Evolutionary conservation across 2,888 invertebrate species (phyloP).

Genomic region (Leptothorax acervorum): DNA sequence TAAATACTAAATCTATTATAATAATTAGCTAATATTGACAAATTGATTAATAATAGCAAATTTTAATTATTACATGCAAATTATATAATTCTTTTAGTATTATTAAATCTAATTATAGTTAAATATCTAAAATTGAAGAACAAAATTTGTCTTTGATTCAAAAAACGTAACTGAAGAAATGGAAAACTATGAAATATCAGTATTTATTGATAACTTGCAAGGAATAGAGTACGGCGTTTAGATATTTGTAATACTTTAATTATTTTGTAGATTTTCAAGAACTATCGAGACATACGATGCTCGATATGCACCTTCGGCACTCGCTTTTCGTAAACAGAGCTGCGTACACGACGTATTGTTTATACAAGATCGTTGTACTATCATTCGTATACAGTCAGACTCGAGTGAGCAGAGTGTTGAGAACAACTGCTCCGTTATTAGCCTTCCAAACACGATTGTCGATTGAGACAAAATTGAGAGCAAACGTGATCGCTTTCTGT

Average conservation of each 20-base stretch:
- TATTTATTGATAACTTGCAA: background rate
- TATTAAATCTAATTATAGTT: background rate
- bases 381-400: background rate
- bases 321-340: background rate
- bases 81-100: background rate
- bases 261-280: background rate
- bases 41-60: background rate
- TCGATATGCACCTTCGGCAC: background rate
- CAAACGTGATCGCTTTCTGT: background rate
- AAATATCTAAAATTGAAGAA: background rate
- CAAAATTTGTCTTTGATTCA: background rate
- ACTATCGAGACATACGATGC: background rate
- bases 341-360: background rate
- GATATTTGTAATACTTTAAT: background rate
- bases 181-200: background rate
- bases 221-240: background rate
- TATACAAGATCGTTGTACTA: background rate
- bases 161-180: background rate
- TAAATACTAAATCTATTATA: background rate
- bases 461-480: constrained; percentile 13
- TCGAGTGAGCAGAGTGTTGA: background rate
- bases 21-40: background rate
- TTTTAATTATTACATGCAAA: background rate
- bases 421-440: background rate
- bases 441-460: background rate